These are phyloP conservation scores for Hydrochoerus hydrochaeris DNA, from an alignment of 2,113 vertebrate species.

Conservation along the genomic window DNA sequence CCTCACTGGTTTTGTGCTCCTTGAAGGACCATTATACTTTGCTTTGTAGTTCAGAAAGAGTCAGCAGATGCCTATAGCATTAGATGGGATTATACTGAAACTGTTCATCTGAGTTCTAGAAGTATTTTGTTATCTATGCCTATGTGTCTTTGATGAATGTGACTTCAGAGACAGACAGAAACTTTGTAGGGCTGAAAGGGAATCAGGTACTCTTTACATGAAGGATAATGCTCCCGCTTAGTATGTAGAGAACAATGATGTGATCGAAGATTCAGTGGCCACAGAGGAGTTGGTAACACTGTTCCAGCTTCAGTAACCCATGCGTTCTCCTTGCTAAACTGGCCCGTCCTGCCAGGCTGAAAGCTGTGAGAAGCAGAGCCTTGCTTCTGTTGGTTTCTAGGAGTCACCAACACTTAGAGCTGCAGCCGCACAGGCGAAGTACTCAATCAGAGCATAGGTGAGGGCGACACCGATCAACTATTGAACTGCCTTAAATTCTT, in stretches of 20 bases:
- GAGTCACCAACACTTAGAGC: neutral
- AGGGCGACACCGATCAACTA: neutral
- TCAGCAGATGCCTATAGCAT: neutral
- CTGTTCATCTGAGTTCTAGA: constrained; percentile 71
- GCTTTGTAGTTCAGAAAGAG: neutral
- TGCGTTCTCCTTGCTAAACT: neutral
- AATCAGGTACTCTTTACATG: neutral
- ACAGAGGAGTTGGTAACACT: neutral
- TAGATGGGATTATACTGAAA: neutral
- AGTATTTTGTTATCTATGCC: constrained; percentile 36
- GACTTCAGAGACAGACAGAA: constrained; percentile 1
- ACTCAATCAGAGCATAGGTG: neutral
- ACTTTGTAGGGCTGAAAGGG: neutral
- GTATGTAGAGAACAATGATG: neutral
- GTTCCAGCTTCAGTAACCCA: neutral
- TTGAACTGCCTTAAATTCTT: neutral
- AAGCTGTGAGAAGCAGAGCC: neutral
- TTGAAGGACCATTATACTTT: neutral
- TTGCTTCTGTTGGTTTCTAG: neutral
- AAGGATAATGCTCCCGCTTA: neutral
- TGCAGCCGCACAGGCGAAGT: neutral
- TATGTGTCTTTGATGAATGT: neutral
- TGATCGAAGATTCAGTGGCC: neutral
- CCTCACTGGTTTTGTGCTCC: neutral
- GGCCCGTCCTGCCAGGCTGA: neutral